Evolutionary conservation across 2,113 vertebrate genomes (phyloP).

Genomic region (Leptobrachium leishanense): DNA sequence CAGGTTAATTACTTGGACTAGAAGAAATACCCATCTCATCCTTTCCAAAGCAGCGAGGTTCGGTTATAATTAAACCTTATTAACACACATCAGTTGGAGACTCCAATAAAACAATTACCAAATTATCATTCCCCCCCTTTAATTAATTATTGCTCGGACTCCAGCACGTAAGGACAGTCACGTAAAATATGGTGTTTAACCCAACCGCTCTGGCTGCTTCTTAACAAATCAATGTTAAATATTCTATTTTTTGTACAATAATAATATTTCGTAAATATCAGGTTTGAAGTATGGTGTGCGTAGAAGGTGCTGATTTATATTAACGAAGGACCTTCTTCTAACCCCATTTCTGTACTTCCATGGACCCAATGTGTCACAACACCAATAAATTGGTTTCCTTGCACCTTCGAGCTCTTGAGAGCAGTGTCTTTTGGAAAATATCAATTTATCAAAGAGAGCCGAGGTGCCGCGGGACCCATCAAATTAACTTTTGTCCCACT

Average conservation of each 20-base stretch:
- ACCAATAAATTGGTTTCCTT: not conserved
- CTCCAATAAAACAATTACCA: conserved; percentile 49
- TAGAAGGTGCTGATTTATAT: too few relatives aligned
- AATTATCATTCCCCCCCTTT: not conserved
- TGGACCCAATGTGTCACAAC: not conserved
- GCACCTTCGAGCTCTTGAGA: conserved; percentile 20
- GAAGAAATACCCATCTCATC: conserved; percentile 75
- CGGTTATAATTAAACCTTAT: conserved; percentile 72
- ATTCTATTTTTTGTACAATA: not conserved
- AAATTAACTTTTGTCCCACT: conserved; percentile 25
- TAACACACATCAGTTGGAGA: conserved; percentile 65
- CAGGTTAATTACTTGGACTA: conserved; percentile 69
- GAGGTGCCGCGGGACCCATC: conserved; percentile 44
- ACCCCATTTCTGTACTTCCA: too few relatives aligned
- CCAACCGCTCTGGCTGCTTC: too few relatives aligned
- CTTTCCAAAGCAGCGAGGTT: conserved; percentile 77
- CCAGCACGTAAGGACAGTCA: not conserved
- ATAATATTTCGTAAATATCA: not conserved
- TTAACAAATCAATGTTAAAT: too few relatives aligned
- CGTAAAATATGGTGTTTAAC: not conserved
- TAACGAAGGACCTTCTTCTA: too few relatives aligned
- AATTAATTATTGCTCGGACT: not conserved
- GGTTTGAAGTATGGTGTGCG: too few relatives aligned
- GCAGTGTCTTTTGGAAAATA: conserved; percentile 23
- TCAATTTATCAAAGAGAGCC: conserved; percentile 32